A percentile compares a stretch with the other conserved stretches of the same genome.
phyloP scores from a whole-genome alignment of 2,797 vertebrate species.

The Silurus aristotelis region DNA sequence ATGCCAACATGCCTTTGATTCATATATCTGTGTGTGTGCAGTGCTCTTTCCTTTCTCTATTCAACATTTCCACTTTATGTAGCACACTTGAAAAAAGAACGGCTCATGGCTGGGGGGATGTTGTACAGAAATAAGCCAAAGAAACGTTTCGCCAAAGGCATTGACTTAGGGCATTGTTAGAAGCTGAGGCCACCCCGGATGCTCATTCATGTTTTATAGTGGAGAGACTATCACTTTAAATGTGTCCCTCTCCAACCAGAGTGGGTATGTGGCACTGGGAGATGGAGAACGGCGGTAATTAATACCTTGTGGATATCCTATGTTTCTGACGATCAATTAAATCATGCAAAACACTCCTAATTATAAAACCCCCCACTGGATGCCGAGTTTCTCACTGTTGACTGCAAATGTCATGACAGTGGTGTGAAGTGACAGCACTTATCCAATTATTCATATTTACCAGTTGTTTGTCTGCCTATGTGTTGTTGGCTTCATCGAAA shows the following conservation, averaged over 20 bases:
- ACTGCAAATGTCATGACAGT: constrained; percentile 68
- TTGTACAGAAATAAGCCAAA: constrained; percentile 67
- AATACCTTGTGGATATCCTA: constrained; percentile 73
- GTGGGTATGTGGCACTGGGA: constrained; percentile 56
- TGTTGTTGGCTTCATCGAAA: constrained; percentile 29
- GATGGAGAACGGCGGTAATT: constrained; percentile 67
- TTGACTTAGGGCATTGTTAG: constrained; percentile 68
- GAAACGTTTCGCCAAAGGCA: constrained; percentile 71
- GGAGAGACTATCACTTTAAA: constrained; percentile 59
- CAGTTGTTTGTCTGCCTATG: constrained; percentile 22
- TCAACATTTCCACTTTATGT: constrained; percentile 75
- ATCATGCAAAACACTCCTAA: constrained; percentile 75
- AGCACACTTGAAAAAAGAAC: constrained; percentile 68
- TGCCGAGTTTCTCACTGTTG: constrained; percentile 60
- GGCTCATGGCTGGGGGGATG: constrained; percentile 70
- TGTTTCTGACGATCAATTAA: constrained; percentile 69
- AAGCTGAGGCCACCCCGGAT: constrained; percentile 70
- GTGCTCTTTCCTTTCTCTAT: constrained; percentile 65
- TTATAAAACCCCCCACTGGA: constrained; percentile 67
- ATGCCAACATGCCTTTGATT: constrained; percentile 70
- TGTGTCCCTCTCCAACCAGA: constrained; percentile 66
- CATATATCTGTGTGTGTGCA: constrained; percentile 62
- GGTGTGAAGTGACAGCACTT: constrained; percentile 60
- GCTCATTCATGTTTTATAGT: constrained; percentile 73
- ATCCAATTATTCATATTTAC: constrained; percentile 43